Conservation (phyloP, 1,140 invertebrate species). For the Nephila pilipes region DNA sequence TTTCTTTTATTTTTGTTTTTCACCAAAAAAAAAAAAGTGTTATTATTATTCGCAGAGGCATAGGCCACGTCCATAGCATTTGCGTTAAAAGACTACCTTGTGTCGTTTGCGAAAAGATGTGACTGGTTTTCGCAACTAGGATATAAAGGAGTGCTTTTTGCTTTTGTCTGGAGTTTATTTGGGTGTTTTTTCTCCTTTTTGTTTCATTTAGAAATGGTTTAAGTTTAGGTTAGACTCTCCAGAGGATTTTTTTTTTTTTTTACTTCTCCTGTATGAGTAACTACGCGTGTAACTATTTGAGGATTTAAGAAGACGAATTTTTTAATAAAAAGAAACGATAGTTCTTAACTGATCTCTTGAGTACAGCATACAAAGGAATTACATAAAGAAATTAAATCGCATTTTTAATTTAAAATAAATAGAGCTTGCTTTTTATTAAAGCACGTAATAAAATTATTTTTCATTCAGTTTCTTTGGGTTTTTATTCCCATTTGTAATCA, state of each 20-base stretch:
- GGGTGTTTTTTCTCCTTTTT: conserved; percentile 6
- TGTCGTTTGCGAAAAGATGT: conserved; percentile 54
- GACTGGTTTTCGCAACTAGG: conserved; percentile 49
- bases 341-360: background rate
- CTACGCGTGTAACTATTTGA: background rate
- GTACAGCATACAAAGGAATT: background rate
- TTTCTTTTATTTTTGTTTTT: conserved; percentile 8
- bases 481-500: no score
- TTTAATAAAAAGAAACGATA: background rate
- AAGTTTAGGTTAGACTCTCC: background rate
- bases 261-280: background rate
- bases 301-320: background rate
- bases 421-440: no score
- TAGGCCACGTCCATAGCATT: conserved; percentile 28
- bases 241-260: background rate
- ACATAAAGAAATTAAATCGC: background rate
- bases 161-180: conserved; percentile 1
- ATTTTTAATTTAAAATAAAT: no score
- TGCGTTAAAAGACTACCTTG: conserved; percentile 18
- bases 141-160: background rate
- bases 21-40: background rate
- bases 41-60: conserved; percentile 40
- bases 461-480: no score
- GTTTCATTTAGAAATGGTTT: background rate
- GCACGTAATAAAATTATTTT: no score